Evolutionary conservation across 1,140 invertebrate species (phyloP), one percentile per base, ranked within the genome.

Genomic region (Berghia stephanieae): DNA sequence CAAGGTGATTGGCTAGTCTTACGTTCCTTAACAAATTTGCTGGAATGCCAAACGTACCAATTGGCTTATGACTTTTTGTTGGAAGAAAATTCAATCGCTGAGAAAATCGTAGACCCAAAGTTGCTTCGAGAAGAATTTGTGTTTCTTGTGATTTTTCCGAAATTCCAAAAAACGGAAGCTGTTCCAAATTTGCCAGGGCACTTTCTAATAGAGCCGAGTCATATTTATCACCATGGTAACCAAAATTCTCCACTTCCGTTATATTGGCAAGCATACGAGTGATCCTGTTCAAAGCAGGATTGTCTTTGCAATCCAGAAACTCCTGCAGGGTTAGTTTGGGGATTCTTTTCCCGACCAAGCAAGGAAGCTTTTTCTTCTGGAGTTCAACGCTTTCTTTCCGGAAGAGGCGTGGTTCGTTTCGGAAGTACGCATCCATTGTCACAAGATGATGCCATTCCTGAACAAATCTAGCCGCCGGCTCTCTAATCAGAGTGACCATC

Each of bases 291-390:
- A 2, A 21, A 3, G 63, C 63, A 1, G 36, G 36, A 18, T 67
- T 67, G 44, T 43, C 52, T 49, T 49, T 72, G 46, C 70, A 72
- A 31, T 36, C 40, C 16, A 72, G 43, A 55, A 72, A 72, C 1
- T 72, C 70, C 31, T 42, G 24, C 3, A 72, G 34, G 1, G 44
- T 31, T 3, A 72, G 31, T 10, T 5, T 10, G 10, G 44, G 40
- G 21, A 55, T 10, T 21, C n/a, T 55, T 13, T 42, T 72, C 44
- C 49, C 49, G 2, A 72, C 0, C 6, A 38, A 72, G 55, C 70
- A 72, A 4, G 70, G 27, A 13, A 72, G n/a, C n/a, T n/a, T 18
- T 38, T 72, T 72, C 70, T 72, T 72, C 34, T 72, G 70, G 21
- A 52, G 70, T n/a, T 72, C 70, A 31, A 72, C 27, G 34, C 70